Evolutionary conservation across 2,797 vertebrate genomes (phyloP), one percentile per base, ranked within the genome.

Genomic region (Silurus aristotelis): DNA sequence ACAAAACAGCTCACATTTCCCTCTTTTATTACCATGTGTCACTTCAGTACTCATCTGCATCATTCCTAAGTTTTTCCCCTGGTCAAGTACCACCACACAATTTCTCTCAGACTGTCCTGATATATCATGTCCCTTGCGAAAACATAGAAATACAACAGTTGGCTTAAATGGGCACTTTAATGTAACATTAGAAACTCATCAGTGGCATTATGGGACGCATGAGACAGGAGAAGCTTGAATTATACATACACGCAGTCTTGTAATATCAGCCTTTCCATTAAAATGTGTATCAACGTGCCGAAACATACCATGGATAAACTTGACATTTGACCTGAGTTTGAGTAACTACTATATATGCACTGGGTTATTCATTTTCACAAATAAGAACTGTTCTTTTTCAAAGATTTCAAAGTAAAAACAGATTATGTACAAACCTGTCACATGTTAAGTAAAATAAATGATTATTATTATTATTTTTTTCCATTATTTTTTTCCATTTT

Each of bases 21-120:
- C 70, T 82, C 20, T 82, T 82, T 85, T 82, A 75, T 83, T n/a
- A 67, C 55, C 43, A 80, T 80, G 66, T 85, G 67, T 72, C 56
- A 60, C 58, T 85, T 80, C 31, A 60, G 72, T 60, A 52, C 68
- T 80, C 77, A 22, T 80, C 67, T 70, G 25, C 60, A 52, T 52
- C 58, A 2, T 75, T 67, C 6, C 83, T 72, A 6, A 0, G 2
- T 72, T 60, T 8, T 48, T 31, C 27, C 55, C 73, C 46, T 76
- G 20, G 72, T 60, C 64, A 71, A 19, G 63, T 83, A 48, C 43
- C 25, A 22, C 56, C 38, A 9, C 22, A 75, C 64, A 56, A 58
- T 58, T 22, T 68, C 27, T 66, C 77, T 25, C 60, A 3, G 43
- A 77, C 12, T 48, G 55, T 25, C 8, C 12, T 63, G 73, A 68